Percentiles rank a stretch among this genome's conserved stretches.
Evolutionary conservation across 2,797 vertebrate genomes (phyloP).

Genomic region (Nannoperca obscura): DNA sequence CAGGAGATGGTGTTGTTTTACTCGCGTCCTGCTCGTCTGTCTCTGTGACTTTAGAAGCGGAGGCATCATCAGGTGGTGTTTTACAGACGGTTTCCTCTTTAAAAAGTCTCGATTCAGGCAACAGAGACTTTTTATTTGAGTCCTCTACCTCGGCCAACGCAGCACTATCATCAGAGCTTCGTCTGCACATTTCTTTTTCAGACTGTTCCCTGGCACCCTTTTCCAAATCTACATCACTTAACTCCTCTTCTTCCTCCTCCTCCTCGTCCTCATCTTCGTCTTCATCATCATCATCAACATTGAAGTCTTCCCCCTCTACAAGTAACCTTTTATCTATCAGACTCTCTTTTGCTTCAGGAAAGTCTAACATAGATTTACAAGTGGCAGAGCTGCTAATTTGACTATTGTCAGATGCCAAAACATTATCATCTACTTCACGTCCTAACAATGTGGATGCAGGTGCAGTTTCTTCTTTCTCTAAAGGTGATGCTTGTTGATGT

Average conservation of each 20-base stretch:
- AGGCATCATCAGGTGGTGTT: slow-evolving; percentile 44
- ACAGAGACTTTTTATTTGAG: slow-evolving; percentile 60
- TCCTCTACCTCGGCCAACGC: slow-evolving; percentile 58
- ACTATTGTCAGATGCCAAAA: slow-evolving; percentile 80
- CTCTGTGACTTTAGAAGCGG: slow-evolving; percentile 39
- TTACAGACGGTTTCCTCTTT: slow-evolving; percentile 53
- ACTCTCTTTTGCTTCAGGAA: slow-evolving; percentile 81
- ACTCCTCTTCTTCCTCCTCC: slow-evolving; percentile 85
- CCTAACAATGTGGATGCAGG: slow-evolving; percentile 54
- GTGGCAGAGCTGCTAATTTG: slow-evolving; percentile 71
- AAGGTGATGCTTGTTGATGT: slow-evolving; percentile 51
- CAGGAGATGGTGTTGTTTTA: slow-evolving; percentile 40
- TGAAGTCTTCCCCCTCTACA: slow-evolving; percentile 84
- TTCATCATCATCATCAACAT: slow-evolving; percentile 78
- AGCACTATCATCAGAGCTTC: slow-evolving; percentile 58
- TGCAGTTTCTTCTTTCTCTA: slow-evolving; percentile 43
- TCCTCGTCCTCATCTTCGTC: slow-evolving; percentile 78
- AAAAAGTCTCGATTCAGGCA: slow-evolving; percentile 39
- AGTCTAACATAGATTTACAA: slow-evolving; percentile 66
- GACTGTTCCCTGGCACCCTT: slow-evolving; percentile 95
- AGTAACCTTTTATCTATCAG: slow-evolving; percentile 80
- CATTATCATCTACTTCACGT: slow-evolving; percentile 80
- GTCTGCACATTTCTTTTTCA: slow-evolving; percentile 90
- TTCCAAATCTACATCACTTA: slow-evolving; percentile 93
- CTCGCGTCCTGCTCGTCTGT: slow-evolving; percentile 35